Conservation (phyloP, 2,113 vertebrate species). For the Crotalus viridis region DNA sequence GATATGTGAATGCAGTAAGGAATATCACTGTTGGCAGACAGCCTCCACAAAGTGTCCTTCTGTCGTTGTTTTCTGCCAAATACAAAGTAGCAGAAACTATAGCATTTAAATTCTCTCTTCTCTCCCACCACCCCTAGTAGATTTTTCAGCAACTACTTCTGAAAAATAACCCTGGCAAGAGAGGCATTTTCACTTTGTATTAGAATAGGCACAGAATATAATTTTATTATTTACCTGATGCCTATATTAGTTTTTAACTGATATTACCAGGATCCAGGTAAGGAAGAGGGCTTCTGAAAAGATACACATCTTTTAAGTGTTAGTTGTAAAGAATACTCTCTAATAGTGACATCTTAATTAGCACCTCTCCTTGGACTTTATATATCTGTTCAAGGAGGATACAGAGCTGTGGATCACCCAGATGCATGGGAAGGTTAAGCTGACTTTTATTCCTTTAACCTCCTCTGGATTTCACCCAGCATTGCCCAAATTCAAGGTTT, state of each 20-base stretch:
- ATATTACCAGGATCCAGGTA: background rate
- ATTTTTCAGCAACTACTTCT: background rate
- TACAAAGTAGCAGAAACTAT: background rate
- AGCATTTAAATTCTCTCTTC: background rate
- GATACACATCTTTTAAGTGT: background rate
- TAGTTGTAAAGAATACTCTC: background rate
- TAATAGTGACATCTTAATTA: background rate
- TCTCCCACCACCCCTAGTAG: background rate
- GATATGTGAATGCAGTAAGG: background rate
- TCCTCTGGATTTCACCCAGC: background rate
- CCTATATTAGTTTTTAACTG: background rate
- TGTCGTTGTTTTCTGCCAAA: background rate
- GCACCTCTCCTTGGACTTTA: background rate
- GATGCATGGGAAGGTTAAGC: background rate
- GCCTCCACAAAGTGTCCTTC: background rate
- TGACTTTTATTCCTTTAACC: constrained; percentile 1
- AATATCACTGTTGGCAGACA: background rate
- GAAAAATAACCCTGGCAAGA: background rate
- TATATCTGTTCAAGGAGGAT: background rate
- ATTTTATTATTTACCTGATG: background rate
- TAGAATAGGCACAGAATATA: background rate
- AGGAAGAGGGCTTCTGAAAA: background rate
- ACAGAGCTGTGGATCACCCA: background rate
- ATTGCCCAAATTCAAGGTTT: background rate
- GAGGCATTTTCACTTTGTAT: background rate